phyloP scores from a whole-genome alignment of 2,113 vertebrate genomes.

The Tyto alba region DNA sequence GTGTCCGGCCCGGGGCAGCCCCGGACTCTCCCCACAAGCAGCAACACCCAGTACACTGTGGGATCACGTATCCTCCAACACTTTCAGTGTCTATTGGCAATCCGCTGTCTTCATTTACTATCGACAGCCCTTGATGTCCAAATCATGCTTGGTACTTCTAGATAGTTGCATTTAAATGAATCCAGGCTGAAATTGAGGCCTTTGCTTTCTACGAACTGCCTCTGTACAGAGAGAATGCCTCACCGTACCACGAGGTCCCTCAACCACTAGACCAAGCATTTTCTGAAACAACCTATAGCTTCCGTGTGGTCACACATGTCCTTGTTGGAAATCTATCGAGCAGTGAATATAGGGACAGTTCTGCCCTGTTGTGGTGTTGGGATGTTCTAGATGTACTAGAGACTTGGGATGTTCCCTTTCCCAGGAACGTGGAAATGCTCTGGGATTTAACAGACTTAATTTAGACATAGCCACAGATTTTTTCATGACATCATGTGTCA shows the following conservation, averaged over 20 bases:
- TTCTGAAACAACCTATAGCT: not conserved
- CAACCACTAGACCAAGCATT: not conserved
- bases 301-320: not conserved
- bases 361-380: not conserved
- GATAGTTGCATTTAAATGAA: not conserved
- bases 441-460: not conserved
- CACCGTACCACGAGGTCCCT: not conserved
- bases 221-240: not conserved
- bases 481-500: not conserved
- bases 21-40: too few relatives aligned
- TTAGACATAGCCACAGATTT: not conserved
- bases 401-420: too few relatives aligned
- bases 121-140: not conserved
- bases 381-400: not conserved
- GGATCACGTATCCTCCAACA: not conserved
- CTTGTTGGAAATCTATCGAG: not conserved
- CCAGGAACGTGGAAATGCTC: not conserved
- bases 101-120: not conserved
- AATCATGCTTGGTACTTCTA: not conserved
- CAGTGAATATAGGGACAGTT: not conserved
- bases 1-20: too few relatives aligned
- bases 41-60: too few relatives aligned
- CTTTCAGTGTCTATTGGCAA: not conserved
- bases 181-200: not conserved
- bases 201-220: not conserved